Evolutionary conservation across 2,888 invertebrate genomes (phyloP).

Genomic region (Atethmia centrago): DNA sequence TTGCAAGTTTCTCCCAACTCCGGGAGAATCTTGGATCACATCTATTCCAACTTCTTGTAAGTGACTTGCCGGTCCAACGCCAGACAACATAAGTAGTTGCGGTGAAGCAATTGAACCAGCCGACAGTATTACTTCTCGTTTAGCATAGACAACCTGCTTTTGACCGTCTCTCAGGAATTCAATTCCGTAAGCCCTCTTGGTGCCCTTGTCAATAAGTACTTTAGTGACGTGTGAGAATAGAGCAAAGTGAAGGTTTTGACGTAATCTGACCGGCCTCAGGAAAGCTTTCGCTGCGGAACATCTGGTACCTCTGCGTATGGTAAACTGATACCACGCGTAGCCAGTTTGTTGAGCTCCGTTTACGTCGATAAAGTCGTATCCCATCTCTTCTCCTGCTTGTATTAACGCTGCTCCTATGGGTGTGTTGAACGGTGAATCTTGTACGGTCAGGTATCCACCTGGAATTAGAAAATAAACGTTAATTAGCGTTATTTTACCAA

Average conservation of each 20-base stretch:
- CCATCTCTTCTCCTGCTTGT: constrained; percentile 97
- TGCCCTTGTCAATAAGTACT: constrained; percentile 93
- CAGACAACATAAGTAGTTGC: constrained; percentile 97
- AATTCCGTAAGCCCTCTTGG: constrained; percentile 94
- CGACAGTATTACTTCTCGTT: constrained; percentile 95
- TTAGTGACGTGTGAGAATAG: constrained; percentile 95
- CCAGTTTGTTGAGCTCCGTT: constrained; percentile 97
- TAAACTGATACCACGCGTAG: constrained; percentile 96
- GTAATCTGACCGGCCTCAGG: constrained; percentile 93
- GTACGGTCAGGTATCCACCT: constrained; percentile 95
- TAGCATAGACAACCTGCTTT: constrained; percentile 92
- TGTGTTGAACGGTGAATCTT: constrained; percentile 95
- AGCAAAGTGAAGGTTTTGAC: constrained; percentile 95
- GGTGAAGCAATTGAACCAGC: constrained; percentile 98
- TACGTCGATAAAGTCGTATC: constrained; percentile 96
- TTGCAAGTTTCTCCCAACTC: constrained; percentile 96
- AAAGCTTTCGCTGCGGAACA: constrained; percentile 97
- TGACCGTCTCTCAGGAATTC: constrained; percentile 93
- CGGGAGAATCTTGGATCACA: constrained; percentile 94
- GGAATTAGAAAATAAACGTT: constrained; percentile 57
- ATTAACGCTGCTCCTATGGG: constrained; percentile 96
- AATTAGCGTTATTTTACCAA: not conserved
- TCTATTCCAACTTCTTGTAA: constrained; percentile 93
- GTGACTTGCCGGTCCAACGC: constrained; percentile 95
- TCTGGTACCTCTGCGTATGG: constrained; percentile 95